Evolutionary conservation across 2,113 vertebrate species (phyloP).

Genomic region (Pygoscelis antarcticus): DNA sequence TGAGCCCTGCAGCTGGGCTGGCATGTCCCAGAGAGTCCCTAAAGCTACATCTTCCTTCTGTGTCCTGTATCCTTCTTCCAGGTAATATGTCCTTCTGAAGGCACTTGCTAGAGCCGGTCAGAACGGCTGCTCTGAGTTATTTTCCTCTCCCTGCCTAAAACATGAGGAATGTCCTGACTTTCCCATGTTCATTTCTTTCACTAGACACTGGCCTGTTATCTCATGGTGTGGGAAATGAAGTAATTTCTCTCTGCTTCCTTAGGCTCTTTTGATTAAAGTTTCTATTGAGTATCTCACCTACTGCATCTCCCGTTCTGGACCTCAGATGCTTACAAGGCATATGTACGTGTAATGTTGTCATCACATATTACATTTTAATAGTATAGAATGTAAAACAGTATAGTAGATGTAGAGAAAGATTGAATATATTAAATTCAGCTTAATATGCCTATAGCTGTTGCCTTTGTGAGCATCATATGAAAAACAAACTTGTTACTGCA

Average conservation of each 20-base stretch:
- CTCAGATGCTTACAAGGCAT: neutral
- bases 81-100: neutral
- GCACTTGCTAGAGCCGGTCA: neutral
- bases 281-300: neutral
- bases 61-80: neutral
- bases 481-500: rapidly evolving
- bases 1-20: neutral
- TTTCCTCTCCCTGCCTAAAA: neutral
- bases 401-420: neutral
- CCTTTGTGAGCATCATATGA: neutral
- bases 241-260: neutral
- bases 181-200: neutral
- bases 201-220: neutral
- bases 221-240: neutral
- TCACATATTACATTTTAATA: neutral
- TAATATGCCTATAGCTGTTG: neutral
- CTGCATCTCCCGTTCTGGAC: neutral
- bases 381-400: neutral
- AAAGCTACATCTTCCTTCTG: neutral
- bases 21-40: neutral
- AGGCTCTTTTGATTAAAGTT: neutral
- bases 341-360: neutral
- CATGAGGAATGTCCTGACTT: neutral
- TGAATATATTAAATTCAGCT: neutral
- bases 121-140: neutral